Evolutionary conservation across 2,113 vertebrate genomes (phyloP), one percentile per base, ranked within the genome.

Genomic region (western clawed frog (Xenopus tropicalis)): DNA sequence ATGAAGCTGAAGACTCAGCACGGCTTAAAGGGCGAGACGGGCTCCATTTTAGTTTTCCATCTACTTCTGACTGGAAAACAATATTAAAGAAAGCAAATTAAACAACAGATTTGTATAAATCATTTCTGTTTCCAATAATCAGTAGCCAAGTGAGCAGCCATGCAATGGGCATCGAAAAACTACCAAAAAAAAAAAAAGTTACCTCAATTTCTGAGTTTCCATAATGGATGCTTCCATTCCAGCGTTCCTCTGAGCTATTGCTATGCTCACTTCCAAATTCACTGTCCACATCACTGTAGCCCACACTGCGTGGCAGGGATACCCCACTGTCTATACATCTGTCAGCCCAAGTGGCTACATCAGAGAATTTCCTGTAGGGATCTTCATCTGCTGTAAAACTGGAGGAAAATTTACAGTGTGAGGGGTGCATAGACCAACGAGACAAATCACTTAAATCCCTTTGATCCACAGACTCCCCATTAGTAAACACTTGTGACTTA

Each of bases 251-350:
- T 0, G 85, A 88, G 72, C 76, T 79, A 14, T 54, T 19, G 63
- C 87, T 87, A 51, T 83, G 82, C 0, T 90, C 90, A 29, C 87
- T 92, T 74, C 89, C 82, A 1, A 73, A 76, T 5, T 88, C 86
- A 11, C 86, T 86, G 6, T 83, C 84, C 0, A 69, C 77, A 3
- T 77, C 78, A 29, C 68, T 71, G 14, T 72, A 81, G 37, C 89
- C 89, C 10, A 81, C 82, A 4, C 71, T 64, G 22, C 0, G 2
- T 59, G 82, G 84, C 20, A 76, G 21, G 11, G 86, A 86, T 14
- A 90, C 79, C 0, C 90, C 88, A 10, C 89, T 92, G 83, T 92
- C 91, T 82, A 89, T 80, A 83, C 90, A 93, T 63, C 70, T 85
- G 51, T 91, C 77, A 0, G 90, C 90, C 91, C 91, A 93, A 69